These are phyloP conservation scores for Tipula helvola DNA, from an alignment of 2,888 invertebrate genomes.

Conservation along the genomic window DNA sequence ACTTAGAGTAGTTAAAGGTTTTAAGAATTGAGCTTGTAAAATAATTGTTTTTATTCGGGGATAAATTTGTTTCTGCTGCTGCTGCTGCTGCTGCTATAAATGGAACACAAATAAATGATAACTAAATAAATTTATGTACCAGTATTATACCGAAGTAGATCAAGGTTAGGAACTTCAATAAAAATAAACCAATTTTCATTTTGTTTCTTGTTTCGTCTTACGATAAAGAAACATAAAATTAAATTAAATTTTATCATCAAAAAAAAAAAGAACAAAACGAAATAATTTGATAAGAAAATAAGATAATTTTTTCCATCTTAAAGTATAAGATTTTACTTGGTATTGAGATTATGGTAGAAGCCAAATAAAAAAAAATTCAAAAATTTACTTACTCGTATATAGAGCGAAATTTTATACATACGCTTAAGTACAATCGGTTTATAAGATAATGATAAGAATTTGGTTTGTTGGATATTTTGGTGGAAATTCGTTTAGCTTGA, in stretches of 20 bases:
- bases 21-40: neutral
- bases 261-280: neutral
- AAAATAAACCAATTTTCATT: neutral
- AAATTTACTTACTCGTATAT: neutral
- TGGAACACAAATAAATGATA: neutral
- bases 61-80: neutral
- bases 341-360: neutral
- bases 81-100: neutral
- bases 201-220: neutral
- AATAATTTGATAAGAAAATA: neutral
- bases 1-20: neutral
- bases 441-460: neutral
- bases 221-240: neutral
- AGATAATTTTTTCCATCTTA: neutral
- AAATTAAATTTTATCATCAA: neutral
- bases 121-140: neutral
- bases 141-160: neutral
- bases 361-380: neutral
- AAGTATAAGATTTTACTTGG: neutral
- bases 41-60: neutral
- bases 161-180: neutral
- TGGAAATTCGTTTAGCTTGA: too few relatives aligned
- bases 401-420: neutral
- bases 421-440: neutral
- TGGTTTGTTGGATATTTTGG: neutral